Evolutionary conservation across 2,888 invertebrate genomes (phyloP).

Genomic region (Machimus atricapillus): DNA sequence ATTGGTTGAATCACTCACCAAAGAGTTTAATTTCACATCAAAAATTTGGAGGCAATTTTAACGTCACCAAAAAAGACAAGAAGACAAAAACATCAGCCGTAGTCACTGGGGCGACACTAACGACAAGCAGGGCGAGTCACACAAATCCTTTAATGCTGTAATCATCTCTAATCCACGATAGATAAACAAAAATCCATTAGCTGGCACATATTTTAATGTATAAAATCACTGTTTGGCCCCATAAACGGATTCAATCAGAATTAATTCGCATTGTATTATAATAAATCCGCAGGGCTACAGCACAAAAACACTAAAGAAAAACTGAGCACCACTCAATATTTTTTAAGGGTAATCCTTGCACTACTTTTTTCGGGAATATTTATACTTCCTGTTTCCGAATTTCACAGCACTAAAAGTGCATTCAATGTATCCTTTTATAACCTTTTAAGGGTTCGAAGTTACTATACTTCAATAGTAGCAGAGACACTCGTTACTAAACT

Average conservation of each 20-base stretch:
- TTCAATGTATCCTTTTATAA: background rate
- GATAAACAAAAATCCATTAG: conserved; percentile 53
- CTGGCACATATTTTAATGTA: conserved; percentile 42
- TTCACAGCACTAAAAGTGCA: background rate
- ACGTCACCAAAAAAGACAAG: background rate
- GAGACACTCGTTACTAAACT: background rate
- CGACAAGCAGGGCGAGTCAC: conserved; percentile 45
- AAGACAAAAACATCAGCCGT: conserved; percentile 29
- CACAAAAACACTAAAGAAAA: conserved; percentile 12
- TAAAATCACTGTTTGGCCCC: conserved; percentile 17
- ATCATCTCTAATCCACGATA: conserved; percentile 51
- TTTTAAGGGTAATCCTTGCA: background rate
- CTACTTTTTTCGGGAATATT: background rate
- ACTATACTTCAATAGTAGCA: background rate
- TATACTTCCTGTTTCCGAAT: background rate
- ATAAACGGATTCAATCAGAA: background rate
- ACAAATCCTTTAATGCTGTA: conserved; percentile 51
- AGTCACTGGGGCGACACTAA: conserved; percentile 45
- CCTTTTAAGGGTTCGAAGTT: background rate
- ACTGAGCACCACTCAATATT: background rate
- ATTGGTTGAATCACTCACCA: background rate
- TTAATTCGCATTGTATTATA: conserved; percentile 10
- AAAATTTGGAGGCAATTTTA: background rate
- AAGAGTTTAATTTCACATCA: background rate
- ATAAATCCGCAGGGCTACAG: background rate